Evolutionary conservation across 2,113 vertebrate genomes (phyloP).

Genomic region (Clarias macrocephalus): DNA sequence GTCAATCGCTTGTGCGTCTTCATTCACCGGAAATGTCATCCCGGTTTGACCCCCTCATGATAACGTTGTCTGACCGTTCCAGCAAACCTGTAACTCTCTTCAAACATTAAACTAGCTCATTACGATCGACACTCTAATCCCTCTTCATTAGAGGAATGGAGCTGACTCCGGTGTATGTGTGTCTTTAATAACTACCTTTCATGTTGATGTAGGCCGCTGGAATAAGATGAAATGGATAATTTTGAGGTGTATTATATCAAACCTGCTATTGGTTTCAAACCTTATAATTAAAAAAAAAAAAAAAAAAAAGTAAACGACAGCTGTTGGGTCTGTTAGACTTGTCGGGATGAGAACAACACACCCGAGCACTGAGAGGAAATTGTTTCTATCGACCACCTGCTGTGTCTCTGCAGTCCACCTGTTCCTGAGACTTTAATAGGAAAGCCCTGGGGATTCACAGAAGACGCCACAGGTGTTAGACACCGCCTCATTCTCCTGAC

Average conservation of each 20-base stretch:
- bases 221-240: neutral
- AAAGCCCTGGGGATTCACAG: neutral
- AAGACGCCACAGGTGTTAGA: conserved; percentile 6
- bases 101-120: neutral
- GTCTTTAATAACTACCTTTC: neutral
- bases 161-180: conserved; percentile 36
- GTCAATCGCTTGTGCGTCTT: too few species aligned
- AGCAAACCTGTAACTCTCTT: neutral
- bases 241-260: neutral
- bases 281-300: too few species aligned
- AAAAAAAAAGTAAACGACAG: neutral
- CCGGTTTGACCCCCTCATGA: too few species aligned
- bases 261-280: neutral
- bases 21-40: too few species aligned
- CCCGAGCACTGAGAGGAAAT: neutral
- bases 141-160: neutral
- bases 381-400: conserved; percentile 39
- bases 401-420: conserved; percentile 2
- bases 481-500: neutral
- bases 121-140: neutral
- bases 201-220: neutral
- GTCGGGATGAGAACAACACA: neutral
- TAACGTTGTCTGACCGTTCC: neutral
- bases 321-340: neutral
- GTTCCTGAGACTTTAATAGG: conserved; percentile 18